Evolutionary conservation across 2,797 vertebrate species (phyloP), one percentile per base, ranked within the genome.

Genomic region (Dendrocincla fuliginosa): DNA sequence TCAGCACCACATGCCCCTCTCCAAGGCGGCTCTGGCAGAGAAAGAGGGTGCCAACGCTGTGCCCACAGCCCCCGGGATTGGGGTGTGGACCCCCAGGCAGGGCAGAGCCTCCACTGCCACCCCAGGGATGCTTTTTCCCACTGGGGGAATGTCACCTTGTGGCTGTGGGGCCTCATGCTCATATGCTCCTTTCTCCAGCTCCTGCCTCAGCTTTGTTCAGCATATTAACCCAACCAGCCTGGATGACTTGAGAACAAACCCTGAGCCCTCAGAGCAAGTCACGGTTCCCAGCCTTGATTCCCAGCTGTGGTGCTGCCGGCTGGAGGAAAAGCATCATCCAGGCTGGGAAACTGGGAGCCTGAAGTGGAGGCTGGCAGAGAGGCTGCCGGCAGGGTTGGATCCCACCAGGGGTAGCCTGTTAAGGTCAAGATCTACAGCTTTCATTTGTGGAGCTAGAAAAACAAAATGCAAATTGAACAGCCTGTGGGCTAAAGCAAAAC

Each of bases 401-500:
- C 93, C 85, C 79, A 77, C 96, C 85, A 93, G 92, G 91, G 81
- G 80, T 91, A 53, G 78, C 84, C 77, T 90, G 91, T 75, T 97
- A 96, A 97, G 97, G 96, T 97, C 96, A 92, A 93, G 93, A 97
- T 94, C 95, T 97, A 96, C 92, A 65, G 95, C 96, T 97, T 96
- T 97, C 94, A 84, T 97, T 97, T 97, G 96, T 93, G 89, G 84
- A 97, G 82, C 95, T 96, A 78, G 96, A 91, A 97, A 97, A 97
- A 96, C 96, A 96, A 96, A 97, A 98, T 97, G 96, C 95, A 97
- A 98, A 97, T 96, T 96, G 97, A 90, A 96, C 95, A 97, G 96
- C 97, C 97, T 96, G 94, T 98, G 96, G 98, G 97, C 95, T 96
- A 96, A 97, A 94, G 90, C 96, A 89, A 95, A 98, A 91, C 96